Evolutionary conservation across 2,113 vertebrate genomes (phyloP), one percentile per base, ranked within the genome.

Genomic region (Empidonax alnorum): DNA sequence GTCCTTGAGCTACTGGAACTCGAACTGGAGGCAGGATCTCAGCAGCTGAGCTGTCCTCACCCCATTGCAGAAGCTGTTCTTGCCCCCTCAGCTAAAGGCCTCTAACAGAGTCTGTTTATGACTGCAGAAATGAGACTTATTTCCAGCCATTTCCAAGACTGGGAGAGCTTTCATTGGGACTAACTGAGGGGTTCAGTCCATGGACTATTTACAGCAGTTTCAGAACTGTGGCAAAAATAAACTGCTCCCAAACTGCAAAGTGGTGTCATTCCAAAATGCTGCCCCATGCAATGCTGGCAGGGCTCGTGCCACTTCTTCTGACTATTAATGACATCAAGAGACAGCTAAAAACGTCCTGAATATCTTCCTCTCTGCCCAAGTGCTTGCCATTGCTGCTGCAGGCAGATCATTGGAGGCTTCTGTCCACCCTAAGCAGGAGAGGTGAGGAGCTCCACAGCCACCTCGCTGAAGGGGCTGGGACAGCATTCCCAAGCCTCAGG

Each of bases 221-320:
- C 33, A 52, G 89, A 79, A 55, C 91, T 89, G 87, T 5, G 0
- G 91, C 82, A 95, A n/a, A 94, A 95, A 95, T 50, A 28, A 93
- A 77, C 53, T 7, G 4, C 61, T 78, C 56, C 71, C 72, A 14
- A 35, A 15, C 63, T 76, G 44, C 50, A 61, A 2, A 84, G 94
- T 47, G 68, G 65, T 81, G 41, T 77, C 14, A 77, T 89, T 86
- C 72, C 68, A 63, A 78, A 92, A 10, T 14, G 82, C 46, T 94
- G 94, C 87, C 90, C 93, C 65, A 4, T 88, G 88, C 76, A 18
- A 87, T 8, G 90, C 88, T 92, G 92, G 80, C 92, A 92, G 80
- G 53, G 88, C 90, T 95, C 31, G 1, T 33, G 41, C 52, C 92
- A 49, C 83, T 92, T 66, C 79, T 90, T 55, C 47, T 67, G 49